Conservation (phyloP, 2,888 invertebrate genomes). For the Oligia strigilis region DNA sequence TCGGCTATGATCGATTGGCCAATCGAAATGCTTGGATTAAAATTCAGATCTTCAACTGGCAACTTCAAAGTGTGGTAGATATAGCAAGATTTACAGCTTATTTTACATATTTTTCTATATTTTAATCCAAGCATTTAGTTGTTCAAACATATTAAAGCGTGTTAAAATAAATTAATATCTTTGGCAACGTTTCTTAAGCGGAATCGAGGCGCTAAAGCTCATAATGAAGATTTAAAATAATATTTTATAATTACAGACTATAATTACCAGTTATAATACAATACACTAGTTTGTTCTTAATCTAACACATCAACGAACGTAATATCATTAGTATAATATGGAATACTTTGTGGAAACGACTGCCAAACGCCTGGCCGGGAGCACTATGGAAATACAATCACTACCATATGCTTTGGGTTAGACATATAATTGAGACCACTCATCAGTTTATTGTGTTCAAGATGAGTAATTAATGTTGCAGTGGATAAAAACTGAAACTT, state of each 20-base stretch:
- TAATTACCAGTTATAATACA: slow-evolving; percentile 66
- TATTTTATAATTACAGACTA: slow-evolving; percentile 52
- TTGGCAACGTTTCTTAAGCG: slow-evolving; percentile 75
- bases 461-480: not conserved
- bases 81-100: not conserved
- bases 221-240: slow-evolving; percentile 62
- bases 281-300: slow-evolving; percentile 73
- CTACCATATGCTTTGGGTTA: not conserved
- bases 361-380: slow-evolving; percentile 46
- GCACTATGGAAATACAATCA: not conserved
- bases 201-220: slow-evolving; percentile 69
- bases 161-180: slow-evolving; percentile 62
- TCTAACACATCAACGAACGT: slow-evolving; percentile 78
- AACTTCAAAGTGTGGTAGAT: not conserved
- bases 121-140: slow-evolving; percentile 44
- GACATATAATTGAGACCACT: not conserved
- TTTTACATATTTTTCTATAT: not conserved
- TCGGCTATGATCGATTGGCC: slow-evolving; percentile 56
- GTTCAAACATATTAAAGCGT: slow-evolving; percentile 55
- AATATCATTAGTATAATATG: slow-evolving; percentile 71
- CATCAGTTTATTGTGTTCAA: not conserved
- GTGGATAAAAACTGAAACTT: not conserved
- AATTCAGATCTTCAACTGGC: slow-evolving; percentile 13
- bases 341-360: slow-evolving; percentile 70
- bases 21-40: slow-evolving; percentile 48